Evolutionary conservation across 2,797 vertebrate species (phyloP), one percentile per base, ranked within the genome.

Genomic region (Cephalopachus bancanus): DNA sequence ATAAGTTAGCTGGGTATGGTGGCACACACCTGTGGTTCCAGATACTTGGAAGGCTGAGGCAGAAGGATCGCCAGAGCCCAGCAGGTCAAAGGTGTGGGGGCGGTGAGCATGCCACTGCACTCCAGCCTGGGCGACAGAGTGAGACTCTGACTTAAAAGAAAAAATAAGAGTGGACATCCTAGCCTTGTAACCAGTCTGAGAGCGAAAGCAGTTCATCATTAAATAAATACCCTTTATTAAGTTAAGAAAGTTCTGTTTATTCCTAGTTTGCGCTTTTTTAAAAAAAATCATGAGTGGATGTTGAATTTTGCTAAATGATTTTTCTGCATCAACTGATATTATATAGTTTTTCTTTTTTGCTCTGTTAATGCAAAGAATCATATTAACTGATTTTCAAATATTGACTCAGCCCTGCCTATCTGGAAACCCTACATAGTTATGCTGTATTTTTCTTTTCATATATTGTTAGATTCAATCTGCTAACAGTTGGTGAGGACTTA

Each of bases 331-430:
- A 55, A 55, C 16, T 85, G 80, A 59, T 71, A 83, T 12, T 20
- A 71, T 37, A 33, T 33, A 65, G 9, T 26, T 86, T 92, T 37
- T 78, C n/a, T 64, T 74, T 65, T 87, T 87, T 60, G 90, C 30
- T 44, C 44, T 53, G 65, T 88, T 78, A 87, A 57, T 69, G 16
- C 8, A 53, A 89, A 69, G n/a, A 49, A 57, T 72, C 17, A 94
- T 22, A 89, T 62, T 55, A 80, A 88, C 33, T 89, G 19, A 60
- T 76, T 83, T 62, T 83, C 33, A 93, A 85, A 51, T 89, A 64
- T 19, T 93, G 16, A 33, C 55, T 75, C 57, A 91, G 14, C 19
- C 51, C 51, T 85, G 24, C 16, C 24, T 22, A 91, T 67, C 5
- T 60, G n/a, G n/a, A 92, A 95, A 83, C 20, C 11, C 7, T 7